These are phyloP conservation scores for Oreochromis aureus DNA, from an alignment of 2,113 vertebrate genomes.

Conservation along the genomic window DNA sequence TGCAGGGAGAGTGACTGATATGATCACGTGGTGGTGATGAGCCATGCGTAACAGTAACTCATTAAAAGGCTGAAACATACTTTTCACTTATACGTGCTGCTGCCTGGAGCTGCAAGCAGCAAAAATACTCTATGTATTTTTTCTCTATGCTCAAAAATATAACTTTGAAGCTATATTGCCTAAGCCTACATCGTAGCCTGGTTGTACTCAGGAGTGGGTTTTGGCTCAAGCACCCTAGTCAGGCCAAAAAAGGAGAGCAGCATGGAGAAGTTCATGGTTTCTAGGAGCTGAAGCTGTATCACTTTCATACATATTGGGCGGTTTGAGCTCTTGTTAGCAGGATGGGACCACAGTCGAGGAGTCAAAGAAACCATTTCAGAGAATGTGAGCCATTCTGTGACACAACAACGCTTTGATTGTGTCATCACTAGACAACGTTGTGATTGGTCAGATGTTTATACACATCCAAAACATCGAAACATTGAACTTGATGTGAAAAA, in stretches of 20 bases:
- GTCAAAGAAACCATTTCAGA: neutral
- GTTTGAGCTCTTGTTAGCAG: accelerated
- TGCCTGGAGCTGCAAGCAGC: neutral
- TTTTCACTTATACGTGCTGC: neutral
- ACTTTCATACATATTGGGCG: neutral
- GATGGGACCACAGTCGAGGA: neutral
- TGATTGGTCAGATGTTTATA: too few species aligned
- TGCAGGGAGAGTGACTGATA: neutral
- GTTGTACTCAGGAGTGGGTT: neutral
- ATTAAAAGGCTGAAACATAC: neutral
- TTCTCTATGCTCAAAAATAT: neutral
- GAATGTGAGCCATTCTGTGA: neutral
- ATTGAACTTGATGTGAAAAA: too few species aligned
- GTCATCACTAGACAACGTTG: neutral
- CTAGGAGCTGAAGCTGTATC: neutral
- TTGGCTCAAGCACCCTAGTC: neutral
- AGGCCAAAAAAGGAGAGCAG: neutral
- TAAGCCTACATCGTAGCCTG: neutral
- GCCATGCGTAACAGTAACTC: neutral
- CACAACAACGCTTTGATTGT: neutral
- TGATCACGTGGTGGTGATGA: neutral
- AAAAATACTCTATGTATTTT: neutral
- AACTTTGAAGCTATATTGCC: neutral
- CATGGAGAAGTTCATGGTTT: neutral
- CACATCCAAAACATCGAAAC: too few species aligned